Base-by-base conservation (phyloP, 2,797 vertebrate species). In the Lacerta agilis region DNA sequence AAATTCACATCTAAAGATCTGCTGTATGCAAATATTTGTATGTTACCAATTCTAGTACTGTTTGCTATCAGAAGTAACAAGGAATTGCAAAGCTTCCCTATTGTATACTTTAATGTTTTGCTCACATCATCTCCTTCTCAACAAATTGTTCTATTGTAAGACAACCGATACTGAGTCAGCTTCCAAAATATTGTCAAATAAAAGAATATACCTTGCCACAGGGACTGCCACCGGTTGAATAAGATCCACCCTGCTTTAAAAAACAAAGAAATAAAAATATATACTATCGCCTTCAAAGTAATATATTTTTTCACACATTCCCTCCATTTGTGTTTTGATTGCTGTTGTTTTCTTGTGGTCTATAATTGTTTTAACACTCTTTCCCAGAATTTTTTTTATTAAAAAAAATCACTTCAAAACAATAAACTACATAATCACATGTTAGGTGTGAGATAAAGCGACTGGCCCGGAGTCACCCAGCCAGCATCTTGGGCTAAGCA, bases 201-300 rank as follows among this genome's bases (percentile, higher is more conserved):
- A 33, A 73, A 27, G 4, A 69, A 69, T 81, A 4, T 79, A 83
- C 87, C 64, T 78, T 73, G n/a, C 41, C 87, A 72, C 87, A 88
- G 8, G 87, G 11, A 4, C 29, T 78, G 43, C 73, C 29, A 29
- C 81, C 27, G 2, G 33, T 33, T 33, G 75, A 55, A 13, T 20
- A 82, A 27, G 86, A 78, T 78, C 73, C 75, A 78, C 81, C 20
- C 73, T 88, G 87, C 29, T 88, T 83, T 36, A 79, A 64, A 79
- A 79, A 71, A 79, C 5, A 88, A 64, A 83, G 17, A 83, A 71
- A 83, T 9, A 75, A 87, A 88, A 78, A 61, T 58, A 27, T 69
- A 23, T 36, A 73, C 18, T 73, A 7, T 18, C 0, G 13, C 27
- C 13, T 5, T 67, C 61, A 27, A 8, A 81, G 36, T 27, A 38